A percentile compares a stretch with the other conserved stretches of the same genome.
These are phyloP conservation scores for Muschampia plurimacula DNA, from an alignment of 2,888 invertebrate species.

Conservation along the genomic window DNA sequence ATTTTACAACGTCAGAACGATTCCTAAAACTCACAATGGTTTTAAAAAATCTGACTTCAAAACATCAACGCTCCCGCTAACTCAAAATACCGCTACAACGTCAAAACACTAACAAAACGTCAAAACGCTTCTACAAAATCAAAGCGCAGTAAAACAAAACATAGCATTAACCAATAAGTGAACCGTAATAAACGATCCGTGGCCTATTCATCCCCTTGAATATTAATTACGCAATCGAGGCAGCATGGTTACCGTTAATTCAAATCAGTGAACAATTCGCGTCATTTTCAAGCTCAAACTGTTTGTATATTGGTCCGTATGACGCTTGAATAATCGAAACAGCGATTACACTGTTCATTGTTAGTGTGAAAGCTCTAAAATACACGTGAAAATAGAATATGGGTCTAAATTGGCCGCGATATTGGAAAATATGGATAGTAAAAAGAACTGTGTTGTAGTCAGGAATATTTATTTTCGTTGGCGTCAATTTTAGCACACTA, in stretches of 20 bases:
- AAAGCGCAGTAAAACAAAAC: constrained; percentile 16
- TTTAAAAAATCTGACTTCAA: too few species aligned
- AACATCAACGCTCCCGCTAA: too few species aligned
- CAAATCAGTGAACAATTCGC: constrained; percentile 38
- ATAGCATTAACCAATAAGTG: constrained; percentile 27
- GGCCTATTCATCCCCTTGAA: constrained; percentile 36
- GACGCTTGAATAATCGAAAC: constrained; percentile 37
- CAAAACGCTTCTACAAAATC: not conserved
- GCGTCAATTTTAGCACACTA: constrained; percentile 4
- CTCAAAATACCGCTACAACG: not conserved
- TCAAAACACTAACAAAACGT: not conserved
- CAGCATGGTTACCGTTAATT: constrained; percentile 34
- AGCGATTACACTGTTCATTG: constrained; percentile 16
- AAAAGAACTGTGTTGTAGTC: not conserved
- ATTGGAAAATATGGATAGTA: constrained; percentile 13
- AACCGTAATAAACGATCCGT: constrained; percentile 24
- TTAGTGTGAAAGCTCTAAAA: not conserved
- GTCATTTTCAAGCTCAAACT: constrained; percentile 36
- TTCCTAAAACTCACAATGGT: too few species aligned
- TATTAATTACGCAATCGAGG: constrained; percentile 37
- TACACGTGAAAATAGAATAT: constrained; percentile 5
- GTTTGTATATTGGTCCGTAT: constrained; percentile 31
- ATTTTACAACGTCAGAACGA: too few species aligned
- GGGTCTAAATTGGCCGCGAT: constrained; percentile 1
- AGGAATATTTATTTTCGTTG: not conserved